Conservation (phyloP, 2,113 vertebrate genomes). For the Oreotrochilus melanogaster region DNA sequence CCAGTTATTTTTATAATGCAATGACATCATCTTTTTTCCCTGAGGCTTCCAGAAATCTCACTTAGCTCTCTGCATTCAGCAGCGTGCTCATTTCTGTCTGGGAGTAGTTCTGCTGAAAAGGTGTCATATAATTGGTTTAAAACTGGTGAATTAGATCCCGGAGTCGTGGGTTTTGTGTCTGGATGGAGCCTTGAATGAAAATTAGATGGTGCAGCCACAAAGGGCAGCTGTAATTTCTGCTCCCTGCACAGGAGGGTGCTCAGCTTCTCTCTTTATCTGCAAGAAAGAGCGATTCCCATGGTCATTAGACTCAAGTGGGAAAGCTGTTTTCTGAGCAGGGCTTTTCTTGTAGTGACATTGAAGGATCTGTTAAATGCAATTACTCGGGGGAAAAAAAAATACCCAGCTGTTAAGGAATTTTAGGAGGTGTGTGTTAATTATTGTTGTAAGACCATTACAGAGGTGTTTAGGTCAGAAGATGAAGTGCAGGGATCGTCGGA, state of each 20-base stretch:
- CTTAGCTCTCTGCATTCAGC: not conserved
- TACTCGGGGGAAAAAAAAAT: not conserved
- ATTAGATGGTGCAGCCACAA: not conserved
- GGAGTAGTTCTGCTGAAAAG: not conserved
- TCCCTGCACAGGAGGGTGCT: constrained; percentile 71
- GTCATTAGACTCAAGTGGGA: not conserved
- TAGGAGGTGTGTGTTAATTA: constrained; percentile 14
- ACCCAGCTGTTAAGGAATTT: not conserved
- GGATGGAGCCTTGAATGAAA: not conserved
- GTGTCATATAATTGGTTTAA: not conserved
- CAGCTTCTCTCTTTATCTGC: constrained; percentile 26
- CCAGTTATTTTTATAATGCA: constrained; percentile 33
- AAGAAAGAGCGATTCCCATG: not conserved
- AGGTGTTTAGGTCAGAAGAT: constrained; percentile 52
- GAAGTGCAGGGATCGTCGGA: not conserved
- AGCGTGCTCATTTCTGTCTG: not conserved
- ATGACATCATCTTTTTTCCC: constrained; percentile 45
- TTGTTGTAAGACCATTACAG: not conserved
- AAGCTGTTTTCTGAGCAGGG: not conserved
- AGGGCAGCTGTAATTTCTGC: constrained; percentile 64
- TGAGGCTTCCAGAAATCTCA: constrained; percentile 26
- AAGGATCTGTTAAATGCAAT: not conserved
- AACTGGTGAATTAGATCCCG: not conserved
- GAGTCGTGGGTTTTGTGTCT: not conserved
- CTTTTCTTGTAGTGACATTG: not conserved